Base-by-base conservation (phyloP, 2,888 invertebrate genomes). In the Hirtodrosophila alboralis region DNA sequence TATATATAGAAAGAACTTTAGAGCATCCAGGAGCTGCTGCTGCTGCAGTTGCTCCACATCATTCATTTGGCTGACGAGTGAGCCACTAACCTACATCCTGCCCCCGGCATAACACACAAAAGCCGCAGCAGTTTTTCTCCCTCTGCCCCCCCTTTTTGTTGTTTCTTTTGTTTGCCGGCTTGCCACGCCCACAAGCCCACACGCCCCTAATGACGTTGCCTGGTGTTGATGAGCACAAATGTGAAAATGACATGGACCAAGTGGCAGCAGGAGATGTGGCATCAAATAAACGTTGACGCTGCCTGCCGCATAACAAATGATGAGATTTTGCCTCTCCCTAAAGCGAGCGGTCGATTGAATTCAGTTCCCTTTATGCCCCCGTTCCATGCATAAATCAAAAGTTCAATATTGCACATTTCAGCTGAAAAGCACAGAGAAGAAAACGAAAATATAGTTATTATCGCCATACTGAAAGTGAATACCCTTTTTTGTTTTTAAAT, bases 61-160 rank as follows among this genome's bases (percentile, higher is more conserved):
- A 86, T 79, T 67, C 84, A 75, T 79, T 75, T 68, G 67, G 62
- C 63, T 76, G 86, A 73, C 84, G 84, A 80, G 76, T 84, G 79
- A 75, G 81, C 81, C 84, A 81, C 86, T 81, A 86, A 81, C 81
- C 81, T 86, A 81, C 86, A 71, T 81, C 78, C 68, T 71, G 61
- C 45, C 66, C 62, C 66, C 66, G 47, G 23, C 57, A 36, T 48
- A 52, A 40, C 63, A 51, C 33, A 54, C 49, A 65, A 65, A 43
- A 64, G 71, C 59, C 59, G 51, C 66, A 60, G 54, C 23, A 45
- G 49, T 31, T 52, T 48, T 28, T 48, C n/a, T n/a, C n/a, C n/a
- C n/a, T n/a, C n/a, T 48, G 53, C 27, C 36, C 13, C 13, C n/a
- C n/a, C n/a, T n/a, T n/a, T 60, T 53, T 64, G 63, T 57, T 59